phyloP scores from a whole-genome alignment of 2,888 invertebrate species.

The Gordius sp. region DNA sequence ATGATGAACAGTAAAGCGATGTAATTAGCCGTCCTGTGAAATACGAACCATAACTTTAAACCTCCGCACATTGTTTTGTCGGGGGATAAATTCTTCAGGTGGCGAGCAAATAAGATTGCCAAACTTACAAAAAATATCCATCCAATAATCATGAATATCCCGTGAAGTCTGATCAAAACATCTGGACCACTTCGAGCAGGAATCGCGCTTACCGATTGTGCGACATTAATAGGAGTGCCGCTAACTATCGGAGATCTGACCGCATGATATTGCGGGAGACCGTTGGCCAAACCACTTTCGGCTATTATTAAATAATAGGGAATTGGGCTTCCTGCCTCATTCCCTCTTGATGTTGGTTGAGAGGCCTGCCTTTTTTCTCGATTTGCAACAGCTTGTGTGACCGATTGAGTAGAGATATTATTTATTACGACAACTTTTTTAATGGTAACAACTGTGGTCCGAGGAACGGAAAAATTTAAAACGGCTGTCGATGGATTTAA shows the following conservation, averaged over 20 bases:
- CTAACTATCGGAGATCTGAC: neutral
- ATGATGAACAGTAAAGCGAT: neutral
- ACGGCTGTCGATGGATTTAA: no score
- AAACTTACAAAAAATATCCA: conserved; percentile 10
- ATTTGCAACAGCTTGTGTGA: neutral
- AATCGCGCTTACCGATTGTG: neutral
- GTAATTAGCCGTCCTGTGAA: neutral
- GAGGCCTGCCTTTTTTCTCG: no score
- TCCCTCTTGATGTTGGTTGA: neutral
- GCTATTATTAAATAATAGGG: neutral
- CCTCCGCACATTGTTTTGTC: neutral
- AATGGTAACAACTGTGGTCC: no score
- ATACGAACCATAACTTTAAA: neutral
- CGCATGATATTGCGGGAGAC: neutral
- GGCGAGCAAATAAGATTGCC: neutral
- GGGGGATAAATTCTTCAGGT: neutral
- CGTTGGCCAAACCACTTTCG: neutral
- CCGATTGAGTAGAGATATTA: no score
- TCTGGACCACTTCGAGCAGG: neutral
- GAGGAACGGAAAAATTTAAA: no score
- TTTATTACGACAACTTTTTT: no score
- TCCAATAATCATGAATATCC: neutral
- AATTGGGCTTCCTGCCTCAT: neutral
- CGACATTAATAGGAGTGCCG: neutral
- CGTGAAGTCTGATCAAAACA: neutral